phyloP scores from a whole-genome alignment of 2,797 vertebrate genomes.

The Micromesistius poutassou region DNA sequence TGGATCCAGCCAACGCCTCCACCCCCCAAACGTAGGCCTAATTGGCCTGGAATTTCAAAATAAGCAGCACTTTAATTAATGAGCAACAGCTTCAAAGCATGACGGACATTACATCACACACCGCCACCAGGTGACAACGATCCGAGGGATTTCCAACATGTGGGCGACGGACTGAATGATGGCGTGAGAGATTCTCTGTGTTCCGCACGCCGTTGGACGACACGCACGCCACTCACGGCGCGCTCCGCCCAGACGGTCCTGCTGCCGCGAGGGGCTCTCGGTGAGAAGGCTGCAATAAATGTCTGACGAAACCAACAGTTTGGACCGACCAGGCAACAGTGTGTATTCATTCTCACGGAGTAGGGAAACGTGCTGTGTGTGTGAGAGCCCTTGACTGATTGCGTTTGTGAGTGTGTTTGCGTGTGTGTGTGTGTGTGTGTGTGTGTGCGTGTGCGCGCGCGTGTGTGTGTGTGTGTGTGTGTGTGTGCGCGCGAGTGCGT shows the following conservation, averaged over 20 bases:
- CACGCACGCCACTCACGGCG: constrained; percentile 37
- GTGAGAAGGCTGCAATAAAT: constrained; percentile 42
- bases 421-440: not conserved
- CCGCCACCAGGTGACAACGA: not conserved
- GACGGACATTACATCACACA: no score
- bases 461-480: not conserved
- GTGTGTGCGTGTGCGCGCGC: not conserved
- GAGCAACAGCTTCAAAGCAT: not conserved
- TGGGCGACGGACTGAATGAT: constrained; percentile 8
- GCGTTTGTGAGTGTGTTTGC: not conserved
- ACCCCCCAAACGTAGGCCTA: no score
- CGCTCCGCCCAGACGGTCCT: constrained; percentile 39
- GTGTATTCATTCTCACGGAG: not conserved
- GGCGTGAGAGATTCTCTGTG: constrained; percentile 18
- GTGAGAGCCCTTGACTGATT: no score
- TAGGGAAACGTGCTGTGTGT: not conserved
- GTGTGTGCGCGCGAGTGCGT: not conserved
- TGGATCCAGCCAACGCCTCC: no score
- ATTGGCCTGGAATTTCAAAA: no score
- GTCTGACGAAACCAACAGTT: constrained; percentile 42
- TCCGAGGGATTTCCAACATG: constrained; percentile 13
- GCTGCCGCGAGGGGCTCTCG: constrained; percentile 28
- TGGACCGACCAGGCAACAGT: constrained; percentile 40
- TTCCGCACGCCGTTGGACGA: constrained; percentile 31
- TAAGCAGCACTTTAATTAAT: not conserved